Evolutionary conservation across 1,140 invertebrate genomes (phyloP).

Genomic region (Caerostris darwini): DNA sequence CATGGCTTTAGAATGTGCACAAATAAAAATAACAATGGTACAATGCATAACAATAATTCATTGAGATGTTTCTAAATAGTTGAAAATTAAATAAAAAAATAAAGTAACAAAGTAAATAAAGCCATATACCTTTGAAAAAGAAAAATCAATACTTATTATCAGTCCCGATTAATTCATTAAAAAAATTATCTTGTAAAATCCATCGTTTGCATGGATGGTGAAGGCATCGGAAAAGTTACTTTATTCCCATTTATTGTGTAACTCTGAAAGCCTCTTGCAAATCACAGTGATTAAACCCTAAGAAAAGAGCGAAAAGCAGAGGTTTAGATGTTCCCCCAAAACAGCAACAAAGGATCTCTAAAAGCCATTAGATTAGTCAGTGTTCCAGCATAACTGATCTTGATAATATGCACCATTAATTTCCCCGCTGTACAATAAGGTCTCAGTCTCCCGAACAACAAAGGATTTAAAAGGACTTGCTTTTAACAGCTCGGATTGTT

Average conservation of each 20-base stretch:
- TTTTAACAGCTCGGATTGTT: background rate
- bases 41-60: too few species aligned
- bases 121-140: too few species aligned
- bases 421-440: background rate
- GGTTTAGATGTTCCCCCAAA: background rate
- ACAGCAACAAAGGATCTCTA: background rate
- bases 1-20: too few species aligned
- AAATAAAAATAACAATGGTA: too few species aligned
- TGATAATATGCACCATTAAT: slow-evolving; percentile 24
- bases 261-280: background rate
- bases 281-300: background rate
- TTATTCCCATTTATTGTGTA: background rate
- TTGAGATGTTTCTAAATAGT: too few species aligned
- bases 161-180: too few species aligned
- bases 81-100: too few species aligned
- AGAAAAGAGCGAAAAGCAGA: background rate
- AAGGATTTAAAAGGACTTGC: background rate
- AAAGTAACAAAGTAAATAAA: too few species aligned
- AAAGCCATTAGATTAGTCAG: slow-evolving; percentile 3
- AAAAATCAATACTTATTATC: too few species aligned
- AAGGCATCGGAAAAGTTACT: background rate
- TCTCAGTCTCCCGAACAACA: background rate
- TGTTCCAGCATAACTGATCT: background rate
- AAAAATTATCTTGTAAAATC: too few species aligned
- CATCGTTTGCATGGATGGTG: too few species aligned